phyloP scores from a whole-genome alignment of 2,888 invertebrate species.

The Drosophila hamatofila region DNA sequence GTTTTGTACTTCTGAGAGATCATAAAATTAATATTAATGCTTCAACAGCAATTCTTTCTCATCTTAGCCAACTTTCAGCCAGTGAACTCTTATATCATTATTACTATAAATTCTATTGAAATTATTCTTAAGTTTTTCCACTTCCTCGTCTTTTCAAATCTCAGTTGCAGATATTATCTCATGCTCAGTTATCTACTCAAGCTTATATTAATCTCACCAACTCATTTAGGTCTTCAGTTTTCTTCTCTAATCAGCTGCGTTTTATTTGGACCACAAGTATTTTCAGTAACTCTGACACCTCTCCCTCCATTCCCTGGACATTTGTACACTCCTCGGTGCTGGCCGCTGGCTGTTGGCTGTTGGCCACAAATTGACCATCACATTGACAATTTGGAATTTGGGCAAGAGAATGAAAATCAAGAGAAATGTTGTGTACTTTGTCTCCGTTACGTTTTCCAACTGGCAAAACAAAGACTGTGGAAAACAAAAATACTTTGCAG shows the following conservation, averaged over 20 bases:
- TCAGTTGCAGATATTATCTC: background rate
- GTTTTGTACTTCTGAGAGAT: too few species aligned
- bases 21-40: too few species aligned
- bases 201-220: background rate
- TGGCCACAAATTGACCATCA: slow-evolving; percentile 70
- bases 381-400: slow-evolving; percentile 69
- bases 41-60: too few species aligned
- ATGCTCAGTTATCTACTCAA: background rate
- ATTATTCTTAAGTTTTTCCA: background rate
- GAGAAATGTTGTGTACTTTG: slow-evolving; percentile 74
- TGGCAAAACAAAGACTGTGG: slow-evolving; percentile 66
- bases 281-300: background rate
- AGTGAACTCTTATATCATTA: too few species aligned
- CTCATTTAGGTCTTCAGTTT: background rate
- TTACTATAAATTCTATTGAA: background rate
- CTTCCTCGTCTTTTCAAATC: background rate
- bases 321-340: background rate
- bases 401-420: slow-evolving; percentile 58
- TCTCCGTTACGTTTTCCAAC: slow-evolving; percentile 69
- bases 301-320: background rate
- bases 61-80: too few species aligned
- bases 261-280: background rate
- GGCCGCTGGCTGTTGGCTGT: slow-evolving; percentile 11
- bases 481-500: slow-evolving; percentile 30
- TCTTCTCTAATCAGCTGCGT: slow-evolving; percentile 14